Percentiles rank a stretch among this genome's conserved stretches.
These are phyloP conservation scores for Nephrotoma appendiculata DNA, from an alignment of 2,888 invertebrate genomes.

Conservation along the genomic window DNA sequence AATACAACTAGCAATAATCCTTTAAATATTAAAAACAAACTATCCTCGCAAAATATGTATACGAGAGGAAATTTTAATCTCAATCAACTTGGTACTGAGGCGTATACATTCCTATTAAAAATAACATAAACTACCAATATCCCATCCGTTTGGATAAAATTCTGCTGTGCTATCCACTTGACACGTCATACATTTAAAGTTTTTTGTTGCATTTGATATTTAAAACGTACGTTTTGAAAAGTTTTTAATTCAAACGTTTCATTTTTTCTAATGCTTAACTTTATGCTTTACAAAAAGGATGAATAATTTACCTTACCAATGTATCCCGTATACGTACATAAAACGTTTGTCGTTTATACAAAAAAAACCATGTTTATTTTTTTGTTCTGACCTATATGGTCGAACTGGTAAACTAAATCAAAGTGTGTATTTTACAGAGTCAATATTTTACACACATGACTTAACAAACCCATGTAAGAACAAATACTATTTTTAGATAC, in stretches of 20 bases:
- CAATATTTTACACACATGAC: neutral
- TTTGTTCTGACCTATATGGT: neutral
- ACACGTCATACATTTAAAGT: neutral
- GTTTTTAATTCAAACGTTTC: neutral
- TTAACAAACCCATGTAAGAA: neutral
- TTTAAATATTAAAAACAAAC: neutral
- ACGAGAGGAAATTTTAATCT: neutral
- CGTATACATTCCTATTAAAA: neutral
- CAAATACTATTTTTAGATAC: neutral
- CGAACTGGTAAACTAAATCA: neutral
- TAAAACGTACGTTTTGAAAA: neutral
- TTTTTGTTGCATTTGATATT: neutral
- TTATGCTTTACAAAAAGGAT: neutral
- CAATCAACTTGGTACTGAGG: neutral
- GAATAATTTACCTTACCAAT: neutral
- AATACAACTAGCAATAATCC: neutral
- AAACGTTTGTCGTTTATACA: neutral
- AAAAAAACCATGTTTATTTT: neutral
- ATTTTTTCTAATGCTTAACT: neutral
- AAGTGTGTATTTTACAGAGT: neutral
- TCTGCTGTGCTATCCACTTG: neutral
- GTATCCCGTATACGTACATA: neutral
- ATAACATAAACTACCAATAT: neutral
- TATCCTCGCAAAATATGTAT: neutral
- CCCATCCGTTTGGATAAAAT: neutral